phyloP scores from a whole-genome alignment of 2,888 invertebrate species.

The Drosophila mercatorum region DNA sequence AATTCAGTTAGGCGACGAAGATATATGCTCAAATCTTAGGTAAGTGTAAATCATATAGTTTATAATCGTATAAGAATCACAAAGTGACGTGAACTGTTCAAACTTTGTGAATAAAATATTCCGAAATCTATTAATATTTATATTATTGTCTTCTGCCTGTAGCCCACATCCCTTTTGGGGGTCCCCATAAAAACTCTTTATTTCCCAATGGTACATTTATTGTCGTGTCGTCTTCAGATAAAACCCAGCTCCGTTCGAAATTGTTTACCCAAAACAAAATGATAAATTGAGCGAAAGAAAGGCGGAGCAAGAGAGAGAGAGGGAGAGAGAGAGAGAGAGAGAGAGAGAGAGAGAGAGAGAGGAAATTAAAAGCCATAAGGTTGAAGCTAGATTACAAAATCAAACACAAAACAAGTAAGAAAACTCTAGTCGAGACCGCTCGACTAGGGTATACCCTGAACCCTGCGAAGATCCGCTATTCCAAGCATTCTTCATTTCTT shows the following conservation, averaged over 20 bases:
- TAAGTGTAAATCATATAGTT: too few species aligned
- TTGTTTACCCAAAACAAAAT: conserved; percentile 47
- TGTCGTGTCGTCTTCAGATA: conserved; percentile 24
- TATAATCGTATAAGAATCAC: too few species aligned
- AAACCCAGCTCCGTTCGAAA: conserved; percentile 7
- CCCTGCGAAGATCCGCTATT: too few species aligned
- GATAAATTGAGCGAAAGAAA: conserved; percentile 69
- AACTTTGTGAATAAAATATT: too few species aligned
- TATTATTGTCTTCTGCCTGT: background rate
- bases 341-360: conserved; percentile 34
- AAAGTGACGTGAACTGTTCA: too few species aligned
- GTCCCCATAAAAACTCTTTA: conserved; percentile 1
- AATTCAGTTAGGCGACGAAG: too few species aligned
- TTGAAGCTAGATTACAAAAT: conserved; percentile 68
- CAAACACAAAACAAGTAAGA: too few species aligned
- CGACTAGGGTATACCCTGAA: too few species aligned
- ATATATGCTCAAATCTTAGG: too few species aligned
- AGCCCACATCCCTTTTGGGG: background rate
- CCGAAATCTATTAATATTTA: too few species aligned
- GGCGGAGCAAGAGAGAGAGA: background rate
- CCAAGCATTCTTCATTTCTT: too few species aligned
- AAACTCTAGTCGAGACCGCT: too few species aligned
- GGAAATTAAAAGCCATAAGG: conserved; percentile 81
- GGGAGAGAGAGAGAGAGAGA: conserved; percentile 24
- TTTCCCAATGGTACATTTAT: conserved; percentile 32